These are phyloP conservation scores for Albula glossodonta DNA, from an alignment of 2,113 vertebrate species.

Conservation along the genomic window DNA sequence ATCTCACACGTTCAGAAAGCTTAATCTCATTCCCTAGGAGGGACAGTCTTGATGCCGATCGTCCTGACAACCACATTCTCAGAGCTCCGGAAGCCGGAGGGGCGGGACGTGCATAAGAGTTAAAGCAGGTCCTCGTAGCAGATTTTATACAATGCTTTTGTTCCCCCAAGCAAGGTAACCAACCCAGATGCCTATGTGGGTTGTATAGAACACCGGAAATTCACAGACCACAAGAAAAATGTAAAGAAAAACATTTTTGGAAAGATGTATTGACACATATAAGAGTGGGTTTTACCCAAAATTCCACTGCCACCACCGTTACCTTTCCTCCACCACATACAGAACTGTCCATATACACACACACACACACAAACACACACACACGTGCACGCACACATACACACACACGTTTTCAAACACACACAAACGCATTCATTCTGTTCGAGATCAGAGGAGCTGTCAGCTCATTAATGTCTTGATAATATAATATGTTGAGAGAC, in stretches of 20 bases:
- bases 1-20: not conserved
- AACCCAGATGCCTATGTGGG: not conserved
- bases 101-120: not conserved
- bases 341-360: not conserved
- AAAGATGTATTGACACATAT: not conserved
- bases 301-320: too few relatives aligned
- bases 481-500: not conserved
- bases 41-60: not conserved
- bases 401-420: not conserved
- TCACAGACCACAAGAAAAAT: not conserved
- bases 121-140: not conserved
- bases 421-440: not conserved
- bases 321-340: not conserved
- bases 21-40: not conserved
- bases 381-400: not conserved
- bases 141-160: not conserved
- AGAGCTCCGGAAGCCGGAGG: not conserved
- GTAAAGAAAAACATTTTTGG: not conserved
- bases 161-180: not conserved
- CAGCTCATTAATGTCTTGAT: too few relatives aligned
- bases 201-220: not conserved
- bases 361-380: not conserved
- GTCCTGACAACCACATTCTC: slow-evolving; percentile 10
- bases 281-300: not conserved
- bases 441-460: too few relatives aligned